Evolutionary conservation across 1,140 invertebrate genomes (phyloP), one percentile per base, ranked within the genome.

Genomic region (Drosophila ogumai): DNA sequence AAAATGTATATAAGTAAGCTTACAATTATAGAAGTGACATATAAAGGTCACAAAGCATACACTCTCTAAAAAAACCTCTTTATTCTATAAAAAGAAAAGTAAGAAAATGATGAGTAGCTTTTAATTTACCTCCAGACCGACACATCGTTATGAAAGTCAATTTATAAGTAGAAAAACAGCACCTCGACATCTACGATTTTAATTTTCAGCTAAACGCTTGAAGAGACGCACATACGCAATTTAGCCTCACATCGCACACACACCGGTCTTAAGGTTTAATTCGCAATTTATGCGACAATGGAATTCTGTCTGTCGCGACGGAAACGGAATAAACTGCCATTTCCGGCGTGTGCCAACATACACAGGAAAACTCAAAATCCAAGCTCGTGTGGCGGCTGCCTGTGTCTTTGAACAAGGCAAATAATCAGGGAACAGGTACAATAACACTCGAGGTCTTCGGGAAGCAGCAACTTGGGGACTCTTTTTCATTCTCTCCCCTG

Each of bases 241-340:
- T 50, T 55, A 4, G 13, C 19, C 34, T 22, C 19, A 55, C 52
- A 55, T 55, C 15, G 19, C 13, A 19, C 38, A 31, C 61, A 58
- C 43, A 28, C 43, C 34, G 28, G 36, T 49, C 44, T 50, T 36
- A 28, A 41, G 52, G 68, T 72, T 72, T 72, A 49, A 72, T 72
- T 72, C 57, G 68, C 66, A 71, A 72, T 72, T 72, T 72, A 59
- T 71, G 66, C 66, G 68, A 72, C 66, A 72, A 72, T 72, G 66
- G 36, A 41, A 71, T 49, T 41, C 68, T 55, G 61, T 69, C 47
- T 54, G 66, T 69, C 66, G 66, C 66, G 68, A 50, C 68, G 68
- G 68, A 50, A 72, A 72, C 66, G 54, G 66, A 72, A 59, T 72
- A 72, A 72, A 71, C 54, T 49, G 36, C 36, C 54, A 59, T 72